Evolutionary conservation across 2,888 invertebrate species (phyloP), one percentile per base, ranked within the genome.

Genomic region (Drosophila gaucha): DNA sequence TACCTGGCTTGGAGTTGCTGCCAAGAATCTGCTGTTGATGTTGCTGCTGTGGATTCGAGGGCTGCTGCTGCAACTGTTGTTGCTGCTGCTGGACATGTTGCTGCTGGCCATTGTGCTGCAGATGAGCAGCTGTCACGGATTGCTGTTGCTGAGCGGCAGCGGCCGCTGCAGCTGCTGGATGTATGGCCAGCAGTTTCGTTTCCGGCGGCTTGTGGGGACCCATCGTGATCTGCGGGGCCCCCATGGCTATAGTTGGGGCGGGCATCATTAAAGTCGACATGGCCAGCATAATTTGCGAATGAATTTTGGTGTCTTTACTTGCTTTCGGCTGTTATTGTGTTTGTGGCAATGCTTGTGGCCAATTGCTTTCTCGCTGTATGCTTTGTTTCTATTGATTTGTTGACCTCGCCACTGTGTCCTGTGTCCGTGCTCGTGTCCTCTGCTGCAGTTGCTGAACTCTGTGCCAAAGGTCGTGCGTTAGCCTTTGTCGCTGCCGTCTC

Each of bases 221-320:
- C 87, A 92, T 91, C 59, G 92, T 89, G 60, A 92, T 89, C 86
- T 91, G 91, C 64, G 92, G 91, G 66, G 91, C 91, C 80, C 92
- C 91, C 88, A 91, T 88, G 67, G 91, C 90, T 89, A 92, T 92
- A 71, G 92, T 91, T 74, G 92, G 92, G 67, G 91, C 91, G 74
- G 92, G 92, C 92, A 92, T 92, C 92, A 92, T 92, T 78, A 92
- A 83, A 80, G 92, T 91, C 88, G 92, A 92, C 92, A 92, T 92
- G 66, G 92, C 90, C 91, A 92, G 89, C 92, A 92, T 92, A 73
- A 90, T 91, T 89, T 86, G 87, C 67, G 86, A 78, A 71, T 89
- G 79, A 82, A 90, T 91, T 86, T 88, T 89, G 87, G 67, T 67
- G 55, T 31, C 59, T 52, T 78, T 55, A 20, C 14, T 26, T 20